These are phyloP conservation scores for Leucopternis melanops DNA, from an alignment of 2,113 vertebrate genomes.

Conservation along the genomic window DNA sequence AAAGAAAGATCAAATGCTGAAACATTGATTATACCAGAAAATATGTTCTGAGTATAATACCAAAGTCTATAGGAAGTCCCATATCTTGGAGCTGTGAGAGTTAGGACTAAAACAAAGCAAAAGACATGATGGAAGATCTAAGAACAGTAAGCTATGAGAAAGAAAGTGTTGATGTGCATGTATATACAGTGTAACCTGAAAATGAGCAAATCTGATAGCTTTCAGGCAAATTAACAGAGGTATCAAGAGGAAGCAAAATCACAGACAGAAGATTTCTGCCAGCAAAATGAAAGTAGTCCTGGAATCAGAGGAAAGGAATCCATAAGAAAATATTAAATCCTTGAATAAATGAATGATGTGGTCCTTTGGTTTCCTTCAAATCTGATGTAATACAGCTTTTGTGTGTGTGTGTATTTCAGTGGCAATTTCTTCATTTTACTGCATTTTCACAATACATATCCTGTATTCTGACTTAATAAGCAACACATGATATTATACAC, in stretches of 20 bases:
- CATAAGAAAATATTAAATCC: neutral
- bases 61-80: neutral
- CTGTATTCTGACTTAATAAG: neutral
- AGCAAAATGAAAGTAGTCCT: neutral
- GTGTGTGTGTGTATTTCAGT: neutral
- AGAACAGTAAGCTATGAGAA: neutral
- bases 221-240: neutral
- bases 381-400: neutral
- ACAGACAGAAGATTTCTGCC: neutral
- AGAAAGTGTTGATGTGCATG: neutral
- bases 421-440: neutral
- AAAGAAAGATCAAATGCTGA: neutral
- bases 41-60: neutral
- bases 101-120: neutral
- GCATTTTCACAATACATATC: neutral
- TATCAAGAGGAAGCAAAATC: neutral
- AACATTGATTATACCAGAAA: neutral
- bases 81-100: neutral
- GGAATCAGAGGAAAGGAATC: neutral
- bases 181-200: neutral
- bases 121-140: neutral
- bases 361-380: neutral
- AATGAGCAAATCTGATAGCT: neutral
- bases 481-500: neutral
- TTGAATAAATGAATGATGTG: neutral